These are phyloP conservation scores for Homarus americanus DNA, from an alignment of 1,140 invertebrate species.

Conservation along the genomic window DNA sequence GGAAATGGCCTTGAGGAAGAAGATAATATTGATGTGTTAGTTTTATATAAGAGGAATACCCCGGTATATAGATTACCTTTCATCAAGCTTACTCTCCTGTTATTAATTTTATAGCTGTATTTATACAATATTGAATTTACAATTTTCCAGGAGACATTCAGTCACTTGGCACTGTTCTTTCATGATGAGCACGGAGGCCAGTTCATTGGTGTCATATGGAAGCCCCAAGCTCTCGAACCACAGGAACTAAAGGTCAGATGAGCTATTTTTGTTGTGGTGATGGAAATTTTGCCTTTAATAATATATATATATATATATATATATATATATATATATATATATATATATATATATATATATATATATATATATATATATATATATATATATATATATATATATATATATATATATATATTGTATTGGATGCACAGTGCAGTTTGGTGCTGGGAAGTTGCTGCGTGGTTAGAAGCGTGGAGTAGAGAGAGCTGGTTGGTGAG, in stretches of 20 bases:
- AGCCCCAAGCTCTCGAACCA: constrained; percentile 82
- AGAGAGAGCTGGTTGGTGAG: too few relatives aligned
- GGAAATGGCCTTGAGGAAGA: too few relatives aligned
- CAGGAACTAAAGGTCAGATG: constrained; percentile 85
- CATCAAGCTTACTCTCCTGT: not conserved
- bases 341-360: constrained; percentile 8
- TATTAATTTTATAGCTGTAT: too few relatives aligned
- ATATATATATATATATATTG: not conserved
- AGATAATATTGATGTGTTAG: too few relatives aligned
- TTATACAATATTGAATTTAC: not conserved
- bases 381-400: not conserved
- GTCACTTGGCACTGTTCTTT: constrained; percentile 91
- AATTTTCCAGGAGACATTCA: constrained; percentile 84
- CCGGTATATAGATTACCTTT: not conserved
- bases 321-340: not conserved
- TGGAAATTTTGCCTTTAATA: too few relatives aligned
- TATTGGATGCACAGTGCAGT: too few relatives aligned
- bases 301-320: constrained; percentile 29
- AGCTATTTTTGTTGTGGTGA: not conserved
- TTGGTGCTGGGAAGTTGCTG: too few relatives aligned
- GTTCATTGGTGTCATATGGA: constrained; percentile 89
- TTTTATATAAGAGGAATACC: too few relatives aligned
- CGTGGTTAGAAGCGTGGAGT: too few relatives aligned
- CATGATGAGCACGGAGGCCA: constrained; percentile 91
- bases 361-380: not conserved